Evolutionary conservation across 2,113 vertebrate species (phyloP).

Genomic region (Phaethornis superciliosus): DNA sequence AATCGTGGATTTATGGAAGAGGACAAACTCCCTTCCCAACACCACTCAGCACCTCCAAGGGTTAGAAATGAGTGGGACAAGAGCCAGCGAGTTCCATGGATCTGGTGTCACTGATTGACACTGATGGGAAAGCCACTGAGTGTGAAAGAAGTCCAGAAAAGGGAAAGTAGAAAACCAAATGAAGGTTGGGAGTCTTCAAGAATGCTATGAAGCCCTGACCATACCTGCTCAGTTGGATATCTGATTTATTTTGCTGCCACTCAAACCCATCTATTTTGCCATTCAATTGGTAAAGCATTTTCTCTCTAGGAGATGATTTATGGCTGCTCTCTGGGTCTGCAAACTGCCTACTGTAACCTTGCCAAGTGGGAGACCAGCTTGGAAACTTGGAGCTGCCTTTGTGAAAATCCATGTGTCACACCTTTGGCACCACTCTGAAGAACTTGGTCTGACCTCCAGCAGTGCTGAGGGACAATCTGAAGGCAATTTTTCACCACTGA

Average conservation of each 20-base stretch:
- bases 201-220: fast-evolving
- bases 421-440: neutral
- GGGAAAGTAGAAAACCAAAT: neutral
- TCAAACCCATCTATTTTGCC: neutral
- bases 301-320: neutral
- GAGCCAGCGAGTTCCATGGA: neutral
- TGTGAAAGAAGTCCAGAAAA: neutral
- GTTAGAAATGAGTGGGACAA: neutral
- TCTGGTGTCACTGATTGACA: neutral
- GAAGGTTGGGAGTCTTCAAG: neutral
- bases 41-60: neutral
- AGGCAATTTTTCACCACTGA: neutral
- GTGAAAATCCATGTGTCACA: fast-evolving
- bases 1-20: neutral
- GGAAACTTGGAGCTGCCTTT: neutral
- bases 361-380: neutral
- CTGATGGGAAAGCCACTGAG: fast-evolving
- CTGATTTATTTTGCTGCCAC: neutral
- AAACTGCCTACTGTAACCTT: neutral
- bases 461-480: neutral
- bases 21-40: neutral
- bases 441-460: neutral
- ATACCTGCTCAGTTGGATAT: neutral
- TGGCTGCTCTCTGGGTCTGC: neutral
- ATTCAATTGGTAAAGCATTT: too few relatives aligned